These are phyloP conservation scores for Athalia cordata DNA, from an alignment of 2,888 invertebrate genomes.

Conservation along the genomic window DNA sequence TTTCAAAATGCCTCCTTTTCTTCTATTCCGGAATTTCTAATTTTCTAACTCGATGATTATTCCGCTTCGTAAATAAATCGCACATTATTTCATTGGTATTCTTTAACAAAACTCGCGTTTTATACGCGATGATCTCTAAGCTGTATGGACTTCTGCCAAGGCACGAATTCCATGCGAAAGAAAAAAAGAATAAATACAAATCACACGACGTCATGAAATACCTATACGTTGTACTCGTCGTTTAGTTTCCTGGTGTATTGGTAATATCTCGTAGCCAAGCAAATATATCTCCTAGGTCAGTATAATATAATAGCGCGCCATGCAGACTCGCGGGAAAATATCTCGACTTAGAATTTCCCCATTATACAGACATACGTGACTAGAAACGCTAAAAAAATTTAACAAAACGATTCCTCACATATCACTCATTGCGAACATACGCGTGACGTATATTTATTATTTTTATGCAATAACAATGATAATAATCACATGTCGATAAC, in stretches of 20 bases:
- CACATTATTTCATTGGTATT: constrained; percentile 24
- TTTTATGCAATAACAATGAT: no score
- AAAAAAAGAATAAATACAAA: background rate
- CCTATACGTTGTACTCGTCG: no score
- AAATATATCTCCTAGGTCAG: constrained; percentile 40
- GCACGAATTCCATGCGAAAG: background rate
- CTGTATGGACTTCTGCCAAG: constrained; percentile 20
- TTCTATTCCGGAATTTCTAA: background rate
- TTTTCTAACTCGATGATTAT: constrained; percentile 2
- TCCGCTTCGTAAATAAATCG: constrained; percentile 1
- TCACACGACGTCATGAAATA: constrained; percentile 6
- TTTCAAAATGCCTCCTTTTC: background rate
- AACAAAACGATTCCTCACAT: no score
- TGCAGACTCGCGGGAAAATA: constrained; percentile 27
- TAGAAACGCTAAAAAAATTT: no score
- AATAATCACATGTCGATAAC: no score
- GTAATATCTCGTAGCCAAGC: constrained; percentile 12
- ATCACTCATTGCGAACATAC: no score
- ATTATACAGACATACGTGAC: no score
- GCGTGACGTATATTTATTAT: no score
- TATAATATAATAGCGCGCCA: constrained; percentile 14
- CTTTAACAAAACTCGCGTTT: constrained; percentile 3
- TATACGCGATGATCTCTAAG: background rate
- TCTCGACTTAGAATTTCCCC: background rate
- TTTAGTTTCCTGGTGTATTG: constrained; percentile 17